A percentile compares a stretch with the other conserved stretches of the same genome.
Conservation (phyloP, 2,797 vertebrate genomes). For the Phrynocephalus vlangalii region DNA sequence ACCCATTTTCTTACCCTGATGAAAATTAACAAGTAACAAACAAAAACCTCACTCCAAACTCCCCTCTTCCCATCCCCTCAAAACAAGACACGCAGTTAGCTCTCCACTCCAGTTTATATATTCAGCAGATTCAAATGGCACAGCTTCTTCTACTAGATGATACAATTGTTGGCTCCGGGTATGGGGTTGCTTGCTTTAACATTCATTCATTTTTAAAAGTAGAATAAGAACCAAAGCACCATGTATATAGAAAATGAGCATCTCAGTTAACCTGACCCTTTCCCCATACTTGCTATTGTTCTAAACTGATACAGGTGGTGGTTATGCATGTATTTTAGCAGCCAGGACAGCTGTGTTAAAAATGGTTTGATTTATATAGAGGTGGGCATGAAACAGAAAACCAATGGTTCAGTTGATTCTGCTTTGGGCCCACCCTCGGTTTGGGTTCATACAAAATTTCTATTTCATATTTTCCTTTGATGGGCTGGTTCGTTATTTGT, state of each 20-base stretch:
- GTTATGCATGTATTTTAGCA: too few relatives aligned
- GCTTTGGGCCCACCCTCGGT: too few relatives aligned
- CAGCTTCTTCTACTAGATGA: background rate
- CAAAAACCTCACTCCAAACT: background rate
- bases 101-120: background rate
- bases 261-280: background rate
- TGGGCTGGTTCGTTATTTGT: too few relatives aligned
- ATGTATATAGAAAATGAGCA: background rate
- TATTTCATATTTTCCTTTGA: too few relatives aligned
- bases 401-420: too few relatives aligned
- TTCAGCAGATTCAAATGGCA: background rate
- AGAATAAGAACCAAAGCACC: background rate
- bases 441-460: too few relatives aligned
- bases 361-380: background rate
- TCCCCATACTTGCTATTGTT: background rate
- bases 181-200: background rate
- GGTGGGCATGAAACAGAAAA: too few relatives aligned
- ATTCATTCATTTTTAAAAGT: background rate
- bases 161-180: background rate
- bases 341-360: background rate
- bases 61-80: too few relatives aligned
- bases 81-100: fast-evolving
- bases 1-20: background rate
- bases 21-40: background rate
- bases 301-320: background rate